Evolutionary conservation across 2,113 vertebrate genomes (phyloP).

Genomic region (Nanorana parkeri): DNA sequence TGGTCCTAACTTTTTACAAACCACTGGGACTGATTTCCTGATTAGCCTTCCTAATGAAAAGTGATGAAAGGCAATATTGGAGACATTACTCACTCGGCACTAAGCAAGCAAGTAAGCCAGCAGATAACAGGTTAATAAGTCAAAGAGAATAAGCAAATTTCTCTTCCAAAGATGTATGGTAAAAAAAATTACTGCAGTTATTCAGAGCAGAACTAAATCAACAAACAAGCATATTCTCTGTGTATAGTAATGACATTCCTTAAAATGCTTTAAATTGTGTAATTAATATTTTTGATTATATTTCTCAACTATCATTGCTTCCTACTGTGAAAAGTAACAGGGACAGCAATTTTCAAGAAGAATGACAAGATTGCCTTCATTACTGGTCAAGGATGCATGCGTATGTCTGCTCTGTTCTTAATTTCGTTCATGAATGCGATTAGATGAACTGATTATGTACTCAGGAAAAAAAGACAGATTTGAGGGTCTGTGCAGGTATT

Average conservation of each 20-base stretch:
- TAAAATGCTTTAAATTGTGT: conserved; percentile 60
- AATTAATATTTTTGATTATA: conserved; percentile 79
- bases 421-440: conserved; percentile 66
- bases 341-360: conserved; percentile 67
- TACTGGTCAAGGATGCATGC: conserved; percentile 66
- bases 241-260: conserved; percentile 27
- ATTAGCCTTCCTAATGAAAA: conserved; percentile 8
- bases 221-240: conserved; percentile 62
- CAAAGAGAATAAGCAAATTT: conserved; percentile 8
- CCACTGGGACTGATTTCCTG: not conserved
- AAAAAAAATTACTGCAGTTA: not conserved
- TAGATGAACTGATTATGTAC: conserved; percentile 69
- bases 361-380: conserved; percentile 70
- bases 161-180: not conserved
- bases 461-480: conserved; percentile 60
- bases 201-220: conserved; percentile 45
- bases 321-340: conserved; percentile 71
- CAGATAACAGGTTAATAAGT: conserved; percentile 30
- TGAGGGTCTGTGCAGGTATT: conserved; percentile 64
- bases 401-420: conserved; percentile 73
- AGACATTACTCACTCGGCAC: conserved; percentile 15
- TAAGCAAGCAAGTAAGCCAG: not conserved
- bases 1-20: not conserved
- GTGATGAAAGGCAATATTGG: conserved; percentile 6
- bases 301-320: conserved; percentile 62